Conservation (phyloP, 2,888 invertebrate genomes). For the Chirona hameri region DNA sequence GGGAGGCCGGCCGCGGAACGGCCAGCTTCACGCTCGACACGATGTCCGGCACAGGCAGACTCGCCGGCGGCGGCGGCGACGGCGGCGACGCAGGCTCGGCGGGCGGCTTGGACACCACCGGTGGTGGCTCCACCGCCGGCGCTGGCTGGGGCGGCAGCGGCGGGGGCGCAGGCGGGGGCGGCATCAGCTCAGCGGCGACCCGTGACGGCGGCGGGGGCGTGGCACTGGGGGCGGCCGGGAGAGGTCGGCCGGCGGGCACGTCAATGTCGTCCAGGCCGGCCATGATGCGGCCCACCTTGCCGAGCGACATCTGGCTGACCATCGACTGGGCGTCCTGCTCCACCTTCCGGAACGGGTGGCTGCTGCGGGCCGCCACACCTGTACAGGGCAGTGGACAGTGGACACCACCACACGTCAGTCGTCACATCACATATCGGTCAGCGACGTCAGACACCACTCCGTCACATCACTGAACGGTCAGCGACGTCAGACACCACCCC, state of each 20-base stretch:
- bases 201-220: background rate
- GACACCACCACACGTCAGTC: background rate
- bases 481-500: background rate
- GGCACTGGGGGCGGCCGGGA: background rate
- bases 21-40: slow-evolving; percentile 2
- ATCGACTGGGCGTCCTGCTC: slow-evolving; percentile 82
- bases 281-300: slow-evolving; percentile 73
- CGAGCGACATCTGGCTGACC: slow-evolving; percentile 83
- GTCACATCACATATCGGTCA: background rate
- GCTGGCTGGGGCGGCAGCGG: background rate
- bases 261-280: slow-evolving; percentile 46
- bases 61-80: background rate
- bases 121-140: background rate
- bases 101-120: background rate
- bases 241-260: background rate
- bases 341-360: slow-evolving; percentile 60
- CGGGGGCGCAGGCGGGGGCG: background rate
- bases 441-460: background rate
- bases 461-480: background rate
- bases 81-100: background rate
- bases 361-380: slow-evolving; percentile 36
- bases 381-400: background rate
- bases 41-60: slow-evolving; percentile 2
- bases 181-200: slow-evolving; percentile 59
- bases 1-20: background rate